A percentile compares a stretch with the other conserved stretches of the same genome.
Evolutionary conservation across 2,888 invertebrate species (phyloP).

Genomic region (Neuroscelio doddi): DNA sequence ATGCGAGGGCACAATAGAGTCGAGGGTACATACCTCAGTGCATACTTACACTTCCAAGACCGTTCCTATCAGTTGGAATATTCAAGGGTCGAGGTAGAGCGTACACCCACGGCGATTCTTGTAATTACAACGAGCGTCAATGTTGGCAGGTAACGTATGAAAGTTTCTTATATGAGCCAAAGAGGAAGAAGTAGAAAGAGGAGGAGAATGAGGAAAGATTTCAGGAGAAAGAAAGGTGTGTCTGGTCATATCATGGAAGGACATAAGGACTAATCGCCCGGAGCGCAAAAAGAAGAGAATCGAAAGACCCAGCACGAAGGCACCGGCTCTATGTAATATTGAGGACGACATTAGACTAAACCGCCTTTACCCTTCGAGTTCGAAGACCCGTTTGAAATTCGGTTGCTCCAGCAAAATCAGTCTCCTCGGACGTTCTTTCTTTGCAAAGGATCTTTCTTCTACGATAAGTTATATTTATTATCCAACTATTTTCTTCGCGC

Average conservation of each 20-base stretch:
- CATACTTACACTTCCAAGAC: constrained; percentile 33
- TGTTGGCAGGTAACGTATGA: constrained; percentile 59
- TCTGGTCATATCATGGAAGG: constrained; percentile 39
- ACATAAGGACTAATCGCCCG: constrained; percentile 42
- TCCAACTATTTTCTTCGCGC: constrained; percentile 41
- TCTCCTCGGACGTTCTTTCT: too few relatives aligned
- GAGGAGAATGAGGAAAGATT: constrained; percentile 36
- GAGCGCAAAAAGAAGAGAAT: constrained; percentile 24
- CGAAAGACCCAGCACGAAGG: constrained; percentile 4
- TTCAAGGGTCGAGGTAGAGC: constrained; percentile 48
- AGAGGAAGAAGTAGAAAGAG: constrained; percentile 23
- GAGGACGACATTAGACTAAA: constrained; percentile 50
- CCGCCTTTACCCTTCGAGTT: constrained; percentile 49
- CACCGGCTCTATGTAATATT: constrained; percentile 44
- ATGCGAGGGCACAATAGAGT: constrained; percentile 4
- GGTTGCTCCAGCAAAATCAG: constrained; percentile 12
- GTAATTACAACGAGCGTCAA: constrained; percentile 63
- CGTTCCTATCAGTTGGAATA: constrained; percentile 29
- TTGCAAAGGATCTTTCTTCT: constrained; percentile 42
- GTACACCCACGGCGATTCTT: constrained; percentile 55
- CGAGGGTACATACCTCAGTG: constrained; percentile 23
- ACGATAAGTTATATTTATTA: constrained; percentile 46
- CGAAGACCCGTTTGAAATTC: constrained; percentile 44
- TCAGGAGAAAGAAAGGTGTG: constrained; percentile 45
- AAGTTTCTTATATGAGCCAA: constrained; percentile 49